phyloP scores from a whole-genome alignment of 1,140 invertebrate genomes.

The Cylas formicarius region DNA sequence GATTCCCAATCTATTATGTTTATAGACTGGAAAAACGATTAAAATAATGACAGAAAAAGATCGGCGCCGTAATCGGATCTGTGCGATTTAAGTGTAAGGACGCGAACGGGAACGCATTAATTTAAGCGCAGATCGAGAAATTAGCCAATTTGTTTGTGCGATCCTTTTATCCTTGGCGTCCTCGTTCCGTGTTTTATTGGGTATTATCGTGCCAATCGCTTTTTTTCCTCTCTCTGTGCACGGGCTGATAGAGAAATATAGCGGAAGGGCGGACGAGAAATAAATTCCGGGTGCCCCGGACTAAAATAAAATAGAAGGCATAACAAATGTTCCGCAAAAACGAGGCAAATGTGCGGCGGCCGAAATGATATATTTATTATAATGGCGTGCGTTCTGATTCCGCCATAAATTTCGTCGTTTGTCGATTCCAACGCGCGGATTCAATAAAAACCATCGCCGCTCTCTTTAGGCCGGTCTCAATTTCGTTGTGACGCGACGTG shows the following conservation, averaged over 20 bases:
- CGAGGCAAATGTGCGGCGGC: conserved; percentile 26
- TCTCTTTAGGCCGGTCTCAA: too few species aligned
- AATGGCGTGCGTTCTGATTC: conserved; percentile 18
- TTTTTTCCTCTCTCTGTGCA: too few species aligned
- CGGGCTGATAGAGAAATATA: conserved; percentile 29
- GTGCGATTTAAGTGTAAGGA: conserved; percentile 22
- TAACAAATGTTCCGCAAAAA: conserved; percentile 33
- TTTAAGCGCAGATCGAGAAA: conserved; percentile 24
- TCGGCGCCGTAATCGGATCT: conserved; percentile 21
- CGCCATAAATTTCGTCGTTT: conserved; percentile 25
- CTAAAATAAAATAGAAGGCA: conserved; percentile 29
- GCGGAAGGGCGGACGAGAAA: conserved; percentile 24
- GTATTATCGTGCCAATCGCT: conserved; percentile 28
- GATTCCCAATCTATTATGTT: conserved; percentile 21
- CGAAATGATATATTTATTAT: conserved; percentile 35
- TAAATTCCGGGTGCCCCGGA: conserved; percentile 26
- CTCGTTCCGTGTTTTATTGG: conserved; percentile 27
- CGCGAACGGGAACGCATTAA: conserved; percentile 22
- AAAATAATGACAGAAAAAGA: conserved; percentile 19
- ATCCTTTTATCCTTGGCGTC: conserved; percentile 26
- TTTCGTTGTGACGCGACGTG: too few species aligned
- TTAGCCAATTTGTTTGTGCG: conserved; percentile 31
- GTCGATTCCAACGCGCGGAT: conserved; percentile 4
- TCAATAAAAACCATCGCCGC: too few species aligned
- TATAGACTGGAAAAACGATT: conserved; percentile 21